Conservation (phyloP, 2,113 vertebrate genomes). For the Vulpes lagopus region DNA sequence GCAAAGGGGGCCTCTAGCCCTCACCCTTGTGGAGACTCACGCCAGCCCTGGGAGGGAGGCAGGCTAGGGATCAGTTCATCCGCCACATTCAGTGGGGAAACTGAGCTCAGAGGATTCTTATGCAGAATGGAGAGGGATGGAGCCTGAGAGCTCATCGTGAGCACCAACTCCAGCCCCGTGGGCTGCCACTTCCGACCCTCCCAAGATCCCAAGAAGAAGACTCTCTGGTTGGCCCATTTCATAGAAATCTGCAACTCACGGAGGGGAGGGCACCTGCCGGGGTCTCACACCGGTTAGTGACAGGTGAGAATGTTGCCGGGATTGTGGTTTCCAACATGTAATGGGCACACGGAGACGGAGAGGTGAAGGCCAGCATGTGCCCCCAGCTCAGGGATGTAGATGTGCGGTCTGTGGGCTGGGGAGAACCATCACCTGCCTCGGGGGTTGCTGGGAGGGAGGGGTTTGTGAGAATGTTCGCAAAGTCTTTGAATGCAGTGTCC, state of each 20-base stretch:
- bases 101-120: not conserved
- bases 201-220: not conserved
- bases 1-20: not conserved
- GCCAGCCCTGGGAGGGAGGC: not conserved
- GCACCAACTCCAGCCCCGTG: fast-evolving
- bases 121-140: not conserved
- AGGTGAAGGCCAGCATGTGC: fast-evolving
- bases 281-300: not conserved
- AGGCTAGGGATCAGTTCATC: fast-evolving
- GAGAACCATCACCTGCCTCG: fast-evolving
- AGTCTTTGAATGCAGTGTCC: not conserved
- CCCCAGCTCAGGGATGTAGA: fast-evolving
- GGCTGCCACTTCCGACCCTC: fast-evolving
- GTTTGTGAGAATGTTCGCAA: not conserved
- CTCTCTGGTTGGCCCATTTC: not conserved
- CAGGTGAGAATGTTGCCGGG: fast-evolving
- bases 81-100: not conserved
- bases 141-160: not conserved
- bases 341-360: fast-evolving
- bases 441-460: not conserved
- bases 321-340: fast-evolving
- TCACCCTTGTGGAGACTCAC: not conserved
- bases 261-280: too few relatives aligned
- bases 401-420: fast-evolving
- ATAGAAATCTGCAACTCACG: not conserved